Base-by-base conservation (phyloP, 2,888 invertebrate genomes). In the Frankliniella fusca region DNA sequence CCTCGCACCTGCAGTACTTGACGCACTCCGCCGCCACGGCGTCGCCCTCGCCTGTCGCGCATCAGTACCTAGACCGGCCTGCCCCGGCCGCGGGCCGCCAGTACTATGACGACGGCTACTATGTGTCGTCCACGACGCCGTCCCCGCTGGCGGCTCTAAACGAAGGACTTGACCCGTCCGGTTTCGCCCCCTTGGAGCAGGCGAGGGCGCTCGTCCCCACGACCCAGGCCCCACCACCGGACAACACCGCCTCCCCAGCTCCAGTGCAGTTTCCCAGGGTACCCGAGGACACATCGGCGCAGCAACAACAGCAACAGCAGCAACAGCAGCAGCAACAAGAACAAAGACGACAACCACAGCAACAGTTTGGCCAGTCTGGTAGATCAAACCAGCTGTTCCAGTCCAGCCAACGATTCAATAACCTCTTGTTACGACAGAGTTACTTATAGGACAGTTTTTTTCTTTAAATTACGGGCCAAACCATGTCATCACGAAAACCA, bases 91-190 rank as follows among this genome's bases (percentile, higher is more conserved):
- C 23, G 27, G 70, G 23, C 11, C n/a, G 27, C 23, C 70, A 76
- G 70, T 27, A 8, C 70, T 76, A 76, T 27, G 70, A 76, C 23
- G 70, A 76, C 70, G 70, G 70, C 23, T 76, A 76, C 70, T 76
- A 27, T 27, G 70, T 23, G 27, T 23, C 70, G 23, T 76, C 70
- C 70, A 76, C 70, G 23, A 27, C 70, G 27, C 70, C 70, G 70
- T 76, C 70, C 9, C 70, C 70, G 23, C 70, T 76, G 70, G 27
- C 23, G 12, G 27, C 1, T 12, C 23, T 27, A 11, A 27, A 27
- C 70, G 70, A 76, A 12, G 27, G 27, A 23, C 70, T 76, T 0
- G 27, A 9, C 9, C 70, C 70, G 23, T 23, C 70, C 23, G 70
- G 70, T 3, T 76, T 76, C 70, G 70, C 70, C 70, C 9, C 23